Percentiles rank a stretch among this genome's conserved stretches.
phyloP scores from a whole-genome alignment of 2,888 invertebrate genomes.

The Tuberolachnus salignus region DNA sequence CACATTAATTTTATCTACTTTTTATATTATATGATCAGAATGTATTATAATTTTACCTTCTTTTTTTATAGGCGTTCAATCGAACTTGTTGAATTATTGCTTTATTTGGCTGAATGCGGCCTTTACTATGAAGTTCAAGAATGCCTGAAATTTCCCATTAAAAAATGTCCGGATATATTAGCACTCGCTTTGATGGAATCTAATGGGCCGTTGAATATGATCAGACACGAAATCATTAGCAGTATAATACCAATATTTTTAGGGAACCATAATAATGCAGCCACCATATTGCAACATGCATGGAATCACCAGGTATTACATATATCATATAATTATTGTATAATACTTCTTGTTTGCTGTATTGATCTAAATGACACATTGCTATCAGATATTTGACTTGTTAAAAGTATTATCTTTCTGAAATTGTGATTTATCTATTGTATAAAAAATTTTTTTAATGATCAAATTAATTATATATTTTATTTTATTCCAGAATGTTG shows the following conservation, averaged over 20 bases:
- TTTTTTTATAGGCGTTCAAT: conserved; percentile 73
- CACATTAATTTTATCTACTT: too few species aligned
- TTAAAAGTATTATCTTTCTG: too few species aligned
- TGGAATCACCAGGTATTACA: conserved; percentile 78
- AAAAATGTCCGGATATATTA: conserved; percentile 93
- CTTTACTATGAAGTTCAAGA: conserved; percentile 83
- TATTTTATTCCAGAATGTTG: conserved; percentile 65
- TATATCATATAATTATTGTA: too few species aligned
- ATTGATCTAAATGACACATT: too few species aligned
- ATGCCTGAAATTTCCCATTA: conserved; percentile 87
- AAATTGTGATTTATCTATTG: too few species aligned
- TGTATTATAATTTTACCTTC: neutral
- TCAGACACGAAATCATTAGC: conserved; percentile 85
- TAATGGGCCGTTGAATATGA: conserved; percentile 76
- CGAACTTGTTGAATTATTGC: conserved; percentile 85
- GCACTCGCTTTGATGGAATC: conserved; percentile 88
- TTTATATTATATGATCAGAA: too few species aligned
- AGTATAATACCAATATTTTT: conserved; percentile 91
- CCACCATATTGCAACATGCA: conserved; percentile 92
- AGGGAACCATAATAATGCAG: conserved; percentile 94
- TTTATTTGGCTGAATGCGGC: conserved; percentile 87
- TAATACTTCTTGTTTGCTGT: too few species aligned
- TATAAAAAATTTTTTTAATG: too few species aligned
- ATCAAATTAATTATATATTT: too few species aligned
- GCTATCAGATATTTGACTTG: too few species aligned